Conservation (phyloP, 1,140 invertebrate genomes). For the Drosophila nigromelanica region DNA sequence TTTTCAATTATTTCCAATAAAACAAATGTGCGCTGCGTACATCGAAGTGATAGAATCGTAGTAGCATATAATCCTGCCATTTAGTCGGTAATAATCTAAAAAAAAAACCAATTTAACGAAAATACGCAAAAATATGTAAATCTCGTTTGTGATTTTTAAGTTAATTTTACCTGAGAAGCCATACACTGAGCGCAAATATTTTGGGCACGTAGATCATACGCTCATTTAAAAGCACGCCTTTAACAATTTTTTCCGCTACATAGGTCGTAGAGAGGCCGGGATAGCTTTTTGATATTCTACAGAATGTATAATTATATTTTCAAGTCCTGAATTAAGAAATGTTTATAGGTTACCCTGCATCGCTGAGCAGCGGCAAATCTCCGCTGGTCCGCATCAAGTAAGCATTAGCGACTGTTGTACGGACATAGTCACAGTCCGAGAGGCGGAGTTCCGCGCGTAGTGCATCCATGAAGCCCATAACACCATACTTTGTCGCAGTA, state of each 20-base stretch:
- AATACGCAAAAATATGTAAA: not conserved
- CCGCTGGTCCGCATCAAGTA: conserved; percentile 80
- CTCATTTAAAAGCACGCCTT: conserved; percentile 72
- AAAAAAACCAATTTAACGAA: not conserved
- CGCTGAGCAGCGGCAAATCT: conserved; percentile 73
- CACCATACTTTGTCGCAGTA: conserved; percentile 80
- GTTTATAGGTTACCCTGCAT: conserved; percentile 65
- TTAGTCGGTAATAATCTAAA: conserved; percentile 75
- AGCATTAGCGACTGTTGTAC: conserved; percentile 77
- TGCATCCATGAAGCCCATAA: conserved; percentile 79
- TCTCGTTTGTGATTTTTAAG: not conserved
- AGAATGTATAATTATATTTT: conserved; percentile 5
- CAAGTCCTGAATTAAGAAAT: conserved; percentile 6
- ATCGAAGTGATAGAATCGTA: conserved; percentile 77
- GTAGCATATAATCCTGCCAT: conserved; percentile 80
- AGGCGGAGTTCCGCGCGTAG: conserved; percentile 71
- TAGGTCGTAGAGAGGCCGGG: conserved; percentile 75
- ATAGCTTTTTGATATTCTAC: conserved; percentile 74
- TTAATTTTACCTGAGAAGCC: conserved; percentile 69
- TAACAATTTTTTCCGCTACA: conserved; percentile 78
- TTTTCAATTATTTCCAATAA: conserved; percentile 65
- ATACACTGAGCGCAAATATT: conserved; percentile 80
- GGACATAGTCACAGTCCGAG: conserved; percentile 76
- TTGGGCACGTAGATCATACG: conserved; percentile 81
- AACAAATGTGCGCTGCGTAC: conserved; percentile 75